Conservation (phyloP, 2,888 invertebrate genomes). For the Electrophaes corylata region DNA sequence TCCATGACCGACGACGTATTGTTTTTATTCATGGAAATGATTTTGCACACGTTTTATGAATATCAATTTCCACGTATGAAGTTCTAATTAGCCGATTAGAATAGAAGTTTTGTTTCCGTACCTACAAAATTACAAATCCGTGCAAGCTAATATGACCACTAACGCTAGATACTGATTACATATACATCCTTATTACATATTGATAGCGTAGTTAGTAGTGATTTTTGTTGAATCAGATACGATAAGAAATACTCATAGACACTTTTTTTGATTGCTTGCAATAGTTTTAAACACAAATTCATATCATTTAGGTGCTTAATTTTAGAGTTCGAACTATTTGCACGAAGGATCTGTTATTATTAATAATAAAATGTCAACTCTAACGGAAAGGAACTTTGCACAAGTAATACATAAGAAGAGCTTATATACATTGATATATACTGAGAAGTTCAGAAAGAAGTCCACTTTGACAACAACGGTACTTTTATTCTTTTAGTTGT, state of each 20-base stretch:
- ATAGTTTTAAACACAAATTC: no score
- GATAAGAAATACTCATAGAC: conserved; percentile 14
- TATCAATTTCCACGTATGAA: conserved; percentile 8
- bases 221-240: conserved; percentile 23
- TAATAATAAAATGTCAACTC: no score
- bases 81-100: conserved; percentile 30
- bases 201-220: conserved; percentile 19
- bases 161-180: conserved; percentile 21
- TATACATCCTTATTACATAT: conserved; percentile 3
- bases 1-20: conserved; percentile 32
- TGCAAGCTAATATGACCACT: conserved; percentile 22
- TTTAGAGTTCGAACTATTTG: no score
- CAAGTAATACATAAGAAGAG: background rate
- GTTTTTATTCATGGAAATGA: conserved; percentile 44
- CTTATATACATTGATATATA: background rate
- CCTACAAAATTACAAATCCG: conserved; percentile 19
- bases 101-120: conserved; percentile 17
- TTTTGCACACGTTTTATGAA: conserved; percentile 9
- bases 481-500: background rate
- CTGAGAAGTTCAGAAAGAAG: background rate
- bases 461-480: background rate
- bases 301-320: no score
- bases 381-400: background rate
- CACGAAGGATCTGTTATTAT: no score
- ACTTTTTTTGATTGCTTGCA: background rate